Percentiles rank a stretch among this genome's conserved stretches.
Conservation (phyloP, 2,888 invertebrate genomes). For the Vanessa cardui region DNA sequence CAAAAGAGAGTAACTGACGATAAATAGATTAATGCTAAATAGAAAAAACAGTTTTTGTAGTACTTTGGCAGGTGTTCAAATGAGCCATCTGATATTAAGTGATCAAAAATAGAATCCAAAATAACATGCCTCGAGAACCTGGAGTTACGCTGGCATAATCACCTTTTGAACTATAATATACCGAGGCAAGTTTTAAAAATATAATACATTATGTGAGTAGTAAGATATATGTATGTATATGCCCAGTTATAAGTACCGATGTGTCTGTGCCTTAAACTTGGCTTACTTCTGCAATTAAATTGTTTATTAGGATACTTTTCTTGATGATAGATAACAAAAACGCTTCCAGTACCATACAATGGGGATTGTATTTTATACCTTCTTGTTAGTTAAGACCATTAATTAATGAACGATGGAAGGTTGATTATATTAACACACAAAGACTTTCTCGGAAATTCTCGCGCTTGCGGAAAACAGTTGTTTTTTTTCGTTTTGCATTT, state of each 20-base stretch:
- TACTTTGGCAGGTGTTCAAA: no score
- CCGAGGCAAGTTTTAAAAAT: not conserved
- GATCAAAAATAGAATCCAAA: no score
- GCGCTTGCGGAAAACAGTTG: slow-evolving; percentile 1
- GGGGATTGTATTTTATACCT: slow-evolving; percentile 7
- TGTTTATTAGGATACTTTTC: slow-evolving; percentile 3
- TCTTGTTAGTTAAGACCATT: slow-evolving; percentile 4
- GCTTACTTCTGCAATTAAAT: not conserved
- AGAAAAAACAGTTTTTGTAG: no score
- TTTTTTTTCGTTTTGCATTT: not conserved
- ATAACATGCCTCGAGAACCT: no score
- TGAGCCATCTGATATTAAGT: no score
- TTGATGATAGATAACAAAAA: slow-evolving; percentile 6
- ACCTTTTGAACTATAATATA: no score
- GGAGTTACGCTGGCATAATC: no score
- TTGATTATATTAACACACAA: slow-evolving; percentile 14
- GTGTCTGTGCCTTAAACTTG: not conserved
- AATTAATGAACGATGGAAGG: slow-evolving; percentile 14
- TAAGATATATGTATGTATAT: no score
- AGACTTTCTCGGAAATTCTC: slow-evolving; percentile 16
- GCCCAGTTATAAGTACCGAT: not conserved
- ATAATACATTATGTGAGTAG: not conserved
- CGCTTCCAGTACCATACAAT: slow-evolving; percentile 8
- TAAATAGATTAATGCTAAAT: no score
- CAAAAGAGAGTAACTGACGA: no score